Evolutionary conservation across 53 echinoderm and acorn worm species (phyloP), one percentile per base, ranked within the genome.

Genomic region (Arbacia lixula): DNA sequence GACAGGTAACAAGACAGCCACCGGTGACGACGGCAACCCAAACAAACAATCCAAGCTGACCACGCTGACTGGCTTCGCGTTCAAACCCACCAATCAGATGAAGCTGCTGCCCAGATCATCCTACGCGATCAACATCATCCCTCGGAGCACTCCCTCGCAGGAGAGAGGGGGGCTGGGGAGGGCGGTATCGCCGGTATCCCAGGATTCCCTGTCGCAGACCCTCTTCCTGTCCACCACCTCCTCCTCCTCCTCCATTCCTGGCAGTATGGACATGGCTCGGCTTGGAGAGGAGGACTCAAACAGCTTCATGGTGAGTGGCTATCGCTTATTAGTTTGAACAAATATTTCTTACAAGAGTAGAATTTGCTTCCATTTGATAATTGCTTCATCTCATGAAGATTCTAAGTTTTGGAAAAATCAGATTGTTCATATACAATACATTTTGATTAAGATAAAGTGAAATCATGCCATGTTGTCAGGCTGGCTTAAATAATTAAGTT

Each of bases 261-360:
- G 82, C 31, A 81, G 82, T 27, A 81, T 81, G 82, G 82, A 81
- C 34, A 81, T 81, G 82, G 31, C 49, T 32, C 31, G 64, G 21
- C 62, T 81, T 5, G 64, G 50, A 16, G 82, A 81, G 30, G 64
- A 81, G 12, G 28, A 30, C 30, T 64, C 64, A 29, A 10, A 51
- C 74, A 74, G 33, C 1, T 74, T 74, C 28, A 74, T 53, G 4
- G 74, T 74, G 46, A 74, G 74, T 74, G n/a, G n/a, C n/a, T n/a
- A n/a, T n/a, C n/a, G n/a, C n/a, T n/a, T n/a, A n/a, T n/a, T n/a
- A n/a, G n/a, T n/a, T n/a, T n/a, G n/a, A n/a, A n/a, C n/a, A n/a
- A n/a, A n/a, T n/a, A n/a, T n/a, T n/a, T n/a, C n/a, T n/a, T n/a
- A n/a, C n/a, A n/a, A n/a, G n/a, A n/a, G n/a, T n/a, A n/a, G n/a